These are phyloP conservation scores for Oxyura jamaicensis DNA, from an alignment of 2,113 vertebrate species.

Conservation along the genomic window DNA sequence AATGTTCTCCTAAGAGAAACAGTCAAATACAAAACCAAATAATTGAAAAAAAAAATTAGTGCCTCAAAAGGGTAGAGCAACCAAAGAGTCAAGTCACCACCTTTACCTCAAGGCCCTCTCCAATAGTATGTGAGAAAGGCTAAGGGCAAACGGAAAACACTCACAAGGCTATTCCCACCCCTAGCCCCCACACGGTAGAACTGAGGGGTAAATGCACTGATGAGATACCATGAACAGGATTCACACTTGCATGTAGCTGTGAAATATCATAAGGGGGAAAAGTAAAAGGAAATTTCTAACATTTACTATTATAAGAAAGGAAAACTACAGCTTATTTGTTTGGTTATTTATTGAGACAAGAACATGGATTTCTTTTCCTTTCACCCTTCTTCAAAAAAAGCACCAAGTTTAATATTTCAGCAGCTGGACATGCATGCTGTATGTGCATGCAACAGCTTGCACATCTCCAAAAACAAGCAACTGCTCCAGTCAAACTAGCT, in stretches of 20 bases:
- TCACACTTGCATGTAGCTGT: not conserved
- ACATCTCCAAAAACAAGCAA: not conserved
- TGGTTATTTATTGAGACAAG: not conserved
- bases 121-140: not conserved
- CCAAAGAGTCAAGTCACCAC: not conserved
- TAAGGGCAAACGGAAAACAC: not conserved
- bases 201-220: not conserved
- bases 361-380: not conserved
- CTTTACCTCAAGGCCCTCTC: conserved; percentile 5
- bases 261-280: not conserved
- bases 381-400: not conserved
- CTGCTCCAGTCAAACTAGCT: not conserved
- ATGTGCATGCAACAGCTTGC: not conserved
- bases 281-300: not conserved
- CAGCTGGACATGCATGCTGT: not conserved
- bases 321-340: not conserved
- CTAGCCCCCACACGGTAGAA: not conserved
- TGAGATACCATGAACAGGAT: not conserved
- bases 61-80: conserved; percentile 41
- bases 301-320: not conserved
- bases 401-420: not conserved
- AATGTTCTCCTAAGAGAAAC: conserved; percentile 69
- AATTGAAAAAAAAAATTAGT: conserved; percentile 47
- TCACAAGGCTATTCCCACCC: not conserved
- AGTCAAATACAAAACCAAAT: conserved; percentile 69